Percentiles rank a stretch among this genome's conserved stretches.
These are phyloP conservation scores for Poeciliopsis turrubarensis DNA, from an alignment of 2,113 vertebrate species.

Conservation along the genomic window DNA sequence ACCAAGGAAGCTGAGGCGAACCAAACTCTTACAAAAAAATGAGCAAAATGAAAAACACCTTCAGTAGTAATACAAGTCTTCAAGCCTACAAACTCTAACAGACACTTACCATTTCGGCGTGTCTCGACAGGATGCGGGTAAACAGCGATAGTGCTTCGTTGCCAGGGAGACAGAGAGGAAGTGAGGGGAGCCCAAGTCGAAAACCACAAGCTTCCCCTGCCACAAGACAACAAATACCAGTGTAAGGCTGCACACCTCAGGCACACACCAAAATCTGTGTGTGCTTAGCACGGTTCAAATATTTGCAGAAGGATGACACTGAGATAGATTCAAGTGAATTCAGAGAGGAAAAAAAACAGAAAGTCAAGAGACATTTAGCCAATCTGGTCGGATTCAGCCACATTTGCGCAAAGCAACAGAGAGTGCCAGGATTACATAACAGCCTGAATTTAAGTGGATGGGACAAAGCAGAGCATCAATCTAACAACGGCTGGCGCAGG, in stretches of 20 bases:
- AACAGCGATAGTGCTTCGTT: conserved; percentile 84
- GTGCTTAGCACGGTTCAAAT: background rate
- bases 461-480: background rate
- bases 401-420: background rate
- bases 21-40: background rate
- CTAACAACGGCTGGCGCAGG: background rate
- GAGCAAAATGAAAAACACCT: background rate
- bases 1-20: no score
- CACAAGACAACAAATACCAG: conserved; percentile 67
- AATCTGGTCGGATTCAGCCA: background rate
- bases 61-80: background rate
- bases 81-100: background rate
- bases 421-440: background rate
- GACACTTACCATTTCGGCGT: conserved; percentile 5
- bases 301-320: background rate
- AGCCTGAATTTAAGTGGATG: background rate
- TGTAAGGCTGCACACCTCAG: conserved; percentile 56
- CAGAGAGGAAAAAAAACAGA: background rate
- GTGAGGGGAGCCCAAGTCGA: conserved; percentile 76
- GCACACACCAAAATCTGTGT: background rate
- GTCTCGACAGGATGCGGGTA: conserved; percentile 78
- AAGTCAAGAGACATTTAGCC: background rate
- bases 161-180: conserved; percentile 79
- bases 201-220: conserved; percentile 76
- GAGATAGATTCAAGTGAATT: background rate